Percentiles rank a stretch among this genome's conserved stretches.
phyloP scores from a whole-genome alignment of 2,797 vertebrate species.

The Sarcophilus harrisii region DNA sequence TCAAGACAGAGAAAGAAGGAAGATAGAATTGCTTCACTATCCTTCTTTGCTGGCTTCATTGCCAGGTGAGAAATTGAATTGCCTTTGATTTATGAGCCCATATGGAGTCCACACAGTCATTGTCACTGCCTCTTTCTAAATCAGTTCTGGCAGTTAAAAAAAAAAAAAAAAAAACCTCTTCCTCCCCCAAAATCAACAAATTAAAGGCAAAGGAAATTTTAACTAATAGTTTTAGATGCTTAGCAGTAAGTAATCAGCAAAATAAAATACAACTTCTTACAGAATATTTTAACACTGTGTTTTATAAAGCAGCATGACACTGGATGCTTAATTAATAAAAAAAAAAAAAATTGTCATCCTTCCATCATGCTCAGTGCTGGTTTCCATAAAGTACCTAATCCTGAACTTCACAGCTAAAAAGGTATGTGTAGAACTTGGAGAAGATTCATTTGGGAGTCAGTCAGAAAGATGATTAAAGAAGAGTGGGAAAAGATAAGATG shows the following conservation, averaged over 20 bases:
- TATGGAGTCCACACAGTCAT: neutral
- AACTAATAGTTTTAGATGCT: neutral
- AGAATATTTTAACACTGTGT: neutral
- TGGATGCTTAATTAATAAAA: neutral
- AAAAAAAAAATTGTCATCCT: neutral
- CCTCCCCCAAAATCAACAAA: neutral
- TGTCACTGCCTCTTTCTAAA: neutral
- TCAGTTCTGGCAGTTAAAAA: neutral
- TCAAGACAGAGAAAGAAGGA: neutral
- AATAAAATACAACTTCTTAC: neutral
- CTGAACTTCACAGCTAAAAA: neutral
- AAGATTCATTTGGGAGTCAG: neutral
- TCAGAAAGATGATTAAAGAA: slow-evolving; percentile 8
- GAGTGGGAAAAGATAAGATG: neutral
- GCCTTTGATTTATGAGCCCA: neutral
- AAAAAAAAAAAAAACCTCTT: neutral
- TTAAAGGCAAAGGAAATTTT: neutral
- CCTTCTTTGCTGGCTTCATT: neutral
- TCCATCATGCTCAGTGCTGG: neutral
- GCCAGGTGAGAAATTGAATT: neutral
- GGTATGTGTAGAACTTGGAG: neutral
- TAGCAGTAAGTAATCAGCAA: neutral
- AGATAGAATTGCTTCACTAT: neutral
- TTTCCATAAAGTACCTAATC: neutral
- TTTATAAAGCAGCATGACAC: neutral